Evolutionary conservation across 2,888 invertebrate species (phyloP).

Genomic region (Clanis bilineata): DNA sequence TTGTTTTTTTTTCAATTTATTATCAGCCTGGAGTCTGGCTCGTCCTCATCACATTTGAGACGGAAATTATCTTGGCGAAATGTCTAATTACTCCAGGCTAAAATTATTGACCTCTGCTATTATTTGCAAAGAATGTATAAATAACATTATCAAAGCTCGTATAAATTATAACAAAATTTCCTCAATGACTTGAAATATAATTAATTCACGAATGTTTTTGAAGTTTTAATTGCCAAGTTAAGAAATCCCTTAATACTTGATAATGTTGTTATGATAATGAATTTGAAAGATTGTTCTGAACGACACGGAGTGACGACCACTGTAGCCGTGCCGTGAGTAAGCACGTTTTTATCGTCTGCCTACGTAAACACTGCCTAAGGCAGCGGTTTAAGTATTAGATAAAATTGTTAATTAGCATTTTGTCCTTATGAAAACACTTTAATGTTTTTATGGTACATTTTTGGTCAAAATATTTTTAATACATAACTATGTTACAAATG

Average conservation of each 20-base stretch:
- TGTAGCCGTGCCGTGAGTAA: background rate
- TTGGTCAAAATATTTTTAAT: background rate
- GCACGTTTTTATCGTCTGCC: slow-evolving; percentile 1
- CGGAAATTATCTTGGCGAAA: no score
- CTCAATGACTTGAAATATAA: background rate
- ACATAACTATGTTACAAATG: no score
- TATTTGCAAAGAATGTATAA: background rate
- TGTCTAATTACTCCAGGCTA: no score
- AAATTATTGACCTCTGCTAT: no score
- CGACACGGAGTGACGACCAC: background rate
- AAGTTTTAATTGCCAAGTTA: background rate
- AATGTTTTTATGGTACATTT: background rate
- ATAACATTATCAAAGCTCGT: background rate
- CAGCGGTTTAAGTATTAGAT: slow-evolving; percentile 2
- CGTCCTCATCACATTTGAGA: no score
- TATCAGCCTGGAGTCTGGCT: no score
- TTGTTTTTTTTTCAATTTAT: no score
- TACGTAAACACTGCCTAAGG: background rate
- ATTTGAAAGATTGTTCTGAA: background rate
- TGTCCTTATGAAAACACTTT: background rate
- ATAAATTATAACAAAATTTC: background rate
- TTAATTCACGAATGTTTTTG: background rate
- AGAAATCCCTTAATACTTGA: background rate
- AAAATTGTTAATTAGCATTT: slow-evolving; percentile 9
- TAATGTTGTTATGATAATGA: background rate